phyloP scores from a whole-genome alignment of 2,797 vertebrate species.

The Tapirus indicus region DNA sequence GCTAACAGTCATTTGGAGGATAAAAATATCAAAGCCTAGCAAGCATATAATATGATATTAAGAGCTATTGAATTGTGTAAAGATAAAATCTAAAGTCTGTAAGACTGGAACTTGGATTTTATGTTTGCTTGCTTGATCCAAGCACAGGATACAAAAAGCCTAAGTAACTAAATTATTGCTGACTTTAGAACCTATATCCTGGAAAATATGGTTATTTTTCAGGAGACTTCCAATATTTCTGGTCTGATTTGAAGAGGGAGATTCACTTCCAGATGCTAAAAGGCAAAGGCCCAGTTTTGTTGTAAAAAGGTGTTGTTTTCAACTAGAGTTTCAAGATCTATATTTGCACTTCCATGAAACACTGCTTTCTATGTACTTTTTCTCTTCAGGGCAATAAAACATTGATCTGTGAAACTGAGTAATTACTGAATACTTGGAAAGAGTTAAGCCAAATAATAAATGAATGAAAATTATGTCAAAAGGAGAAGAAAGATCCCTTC shows the following conservation, averaged over 20 bases:
- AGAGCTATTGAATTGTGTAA: neutral
- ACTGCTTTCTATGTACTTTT: neutral
- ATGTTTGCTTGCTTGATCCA: neutral
- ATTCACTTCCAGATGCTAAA: neutral
- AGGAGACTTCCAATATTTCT: slow-evolving; percentile 45
- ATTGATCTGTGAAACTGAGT: neutral
- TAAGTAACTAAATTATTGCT: slow-evolving; percentile 31
- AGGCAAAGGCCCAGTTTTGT: neutral
- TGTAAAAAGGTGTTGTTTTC: slow-evolving; percentile 1
- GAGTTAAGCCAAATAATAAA: slow-evolving; percentile 46
- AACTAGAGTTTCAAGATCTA: neutral
- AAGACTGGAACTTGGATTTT: slow-evolving; percentile 47
- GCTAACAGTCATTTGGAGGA: neutral
- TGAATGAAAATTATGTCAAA: slow-evolving; percentile 49
- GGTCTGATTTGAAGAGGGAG: slow-evolving; percentile 34
- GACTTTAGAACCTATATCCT: neutral
- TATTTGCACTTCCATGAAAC: neutral
- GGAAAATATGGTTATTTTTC: neutral
- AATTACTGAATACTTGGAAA: slow-evolving; percentile 30
- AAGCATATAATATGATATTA: neutral
- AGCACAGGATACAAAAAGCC: neutral
- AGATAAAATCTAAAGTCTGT: slow-evolving; percentile 17
- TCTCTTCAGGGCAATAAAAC: neutral
- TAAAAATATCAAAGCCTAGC: slow-evolving; percentile 50
- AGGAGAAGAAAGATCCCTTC: neutral